Evolutionary conservation across 2,113 vertebrate species (phyloP).

Genomic region (Protobothrops flavoviridis): DNA sequence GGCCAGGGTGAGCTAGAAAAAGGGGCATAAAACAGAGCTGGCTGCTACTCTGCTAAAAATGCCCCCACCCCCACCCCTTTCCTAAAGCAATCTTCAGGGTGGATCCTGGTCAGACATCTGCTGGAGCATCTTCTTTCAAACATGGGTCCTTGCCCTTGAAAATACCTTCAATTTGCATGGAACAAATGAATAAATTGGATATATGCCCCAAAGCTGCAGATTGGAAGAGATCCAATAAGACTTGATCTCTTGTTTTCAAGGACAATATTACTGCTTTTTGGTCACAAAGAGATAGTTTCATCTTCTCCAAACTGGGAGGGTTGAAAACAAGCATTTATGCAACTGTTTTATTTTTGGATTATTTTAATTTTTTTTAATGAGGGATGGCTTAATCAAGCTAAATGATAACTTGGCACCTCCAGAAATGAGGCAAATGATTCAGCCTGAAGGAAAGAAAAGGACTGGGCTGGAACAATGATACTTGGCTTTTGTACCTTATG

Average conservation of each 20-base stretch:
- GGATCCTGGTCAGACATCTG: conserved; percentile 54
- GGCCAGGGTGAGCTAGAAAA: background rate
- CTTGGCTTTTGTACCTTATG: background rate
- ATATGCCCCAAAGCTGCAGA: background rate
- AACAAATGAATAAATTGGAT: background rate
- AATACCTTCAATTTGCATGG: background rate
- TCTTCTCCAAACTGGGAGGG: background rate
- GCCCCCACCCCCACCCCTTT: conserved; percentile 16
- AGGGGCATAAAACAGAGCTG: background rate
- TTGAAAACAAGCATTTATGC: background rate
- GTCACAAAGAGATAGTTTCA: background rate
- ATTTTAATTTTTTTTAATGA: background rate
- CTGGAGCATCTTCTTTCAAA: conserved; percentile 33
- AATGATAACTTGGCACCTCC: background rate
- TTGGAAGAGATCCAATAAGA: background rate
- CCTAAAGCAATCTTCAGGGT: conserved; percentile 24
- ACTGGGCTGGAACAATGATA: background rate
- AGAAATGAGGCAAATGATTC: no score
- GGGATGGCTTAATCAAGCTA: background rate
- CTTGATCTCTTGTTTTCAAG: background rate
- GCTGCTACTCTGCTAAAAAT: conserved; percentile 34
- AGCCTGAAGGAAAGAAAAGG: background rate
- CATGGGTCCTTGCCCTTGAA: background rate
- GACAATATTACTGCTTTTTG: background rate
- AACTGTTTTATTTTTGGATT: background rate